Evolutionary conservation across 2,113 vertebrate species (phyloP), one percentile per base, ranked within the genome.

Genomic region (Theropithecus gelada): DNA sequence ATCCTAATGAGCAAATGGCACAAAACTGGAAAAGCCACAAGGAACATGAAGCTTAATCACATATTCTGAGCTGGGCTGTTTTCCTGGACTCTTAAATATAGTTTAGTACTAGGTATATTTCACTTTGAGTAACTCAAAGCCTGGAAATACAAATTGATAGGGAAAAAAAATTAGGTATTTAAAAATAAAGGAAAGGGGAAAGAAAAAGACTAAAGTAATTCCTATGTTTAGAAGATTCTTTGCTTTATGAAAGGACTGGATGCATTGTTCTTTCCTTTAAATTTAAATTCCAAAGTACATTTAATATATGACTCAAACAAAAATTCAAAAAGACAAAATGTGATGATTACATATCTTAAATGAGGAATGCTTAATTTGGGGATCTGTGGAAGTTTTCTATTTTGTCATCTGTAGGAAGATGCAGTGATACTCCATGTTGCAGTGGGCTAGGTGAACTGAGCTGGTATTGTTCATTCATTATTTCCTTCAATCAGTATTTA

Each of bases 1-100:
- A 98, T 83, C 81, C 88, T 97, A 97, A 98, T 95, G 95, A 97
- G 95, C 32, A 16, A 97, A 92, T 97, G 90, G 52, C 80, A 88
- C 86, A 80, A 75, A 97, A 90, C 84, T 57, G 82, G 85, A 84
- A 96, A 92, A 96, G 72, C 94, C 76, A 90, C 73, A 83, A 57
- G 72, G 86, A 98, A 93, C 70, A 61, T 40, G 90, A 95, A 86
- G 66, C 52, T 92, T 85, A 84, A 85, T 87, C 95, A 88, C 59
- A 83, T 92, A 52, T 84, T 68, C 81, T 87, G 61, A 90, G 52
- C 57, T 52, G 20, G 43, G 45, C 57, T 88, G 22, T 73, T 96
- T 95, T 88, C 43, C 61, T 93, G 59, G 94, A 97, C 75, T 90
- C 81, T 96, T 90, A 88, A 91, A 68, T 38, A 83, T 45, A 72